phyloP scores from a whole-genome alignment of 2,888 invertebrate species.

The Galeruca laticollis region DNA sequence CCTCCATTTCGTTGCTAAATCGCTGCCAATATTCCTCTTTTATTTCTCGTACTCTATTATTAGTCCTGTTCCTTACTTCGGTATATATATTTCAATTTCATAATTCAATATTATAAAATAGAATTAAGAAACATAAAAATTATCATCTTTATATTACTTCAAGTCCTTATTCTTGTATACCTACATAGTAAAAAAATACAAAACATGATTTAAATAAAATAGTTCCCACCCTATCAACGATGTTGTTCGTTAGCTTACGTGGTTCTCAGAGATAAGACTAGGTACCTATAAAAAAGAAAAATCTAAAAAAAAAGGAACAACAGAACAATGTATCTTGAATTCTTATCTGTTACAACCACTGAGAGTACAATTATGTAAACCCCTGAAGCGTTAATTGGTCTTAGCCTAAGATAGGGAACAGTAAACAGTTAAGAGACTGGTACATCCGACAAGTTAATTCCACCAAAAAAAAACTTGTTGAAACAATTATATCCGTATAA shows the following conservation, averaged over 20 bases:
- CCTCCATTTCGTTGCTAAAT: too few species aligned
- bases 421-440: slow-evolving; percentile 9
- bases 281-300: background rate
- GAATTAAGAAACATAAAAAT: too few species aligned
- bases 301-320: background rate
- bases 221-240: background rate
- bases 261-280: background rate
- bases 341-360: slow-evolving; percentile 15
- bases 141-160: too few species aligned
- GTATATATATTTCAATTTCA: too few species aligned
- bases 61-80: too few species aligned
- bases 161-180: too few species aligned
- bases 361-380: slow-evolving; percentile 24
- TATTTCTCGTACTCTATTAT: too few species aligned
- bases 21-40: too few species aligned
- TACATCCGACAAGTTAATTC: background rate
- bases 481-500: too few species aligned
- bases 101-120: too few species aligned
- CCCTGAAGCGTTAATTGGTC: slow-evolving; percentile 29
- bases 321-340: slow-evolving; percentile 2
- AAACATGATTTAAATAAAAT: background rate
- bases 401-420: slow-evolving; percentile 22
- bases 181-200: too few species aligned
- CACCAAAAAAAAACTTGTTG: background rate
- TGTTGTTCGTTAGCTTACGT: background rate